Evolutionary conservation across 1,140 invertebrate genomes (phyloP).

Genomic region (Bombus difficillimus): DNA sequence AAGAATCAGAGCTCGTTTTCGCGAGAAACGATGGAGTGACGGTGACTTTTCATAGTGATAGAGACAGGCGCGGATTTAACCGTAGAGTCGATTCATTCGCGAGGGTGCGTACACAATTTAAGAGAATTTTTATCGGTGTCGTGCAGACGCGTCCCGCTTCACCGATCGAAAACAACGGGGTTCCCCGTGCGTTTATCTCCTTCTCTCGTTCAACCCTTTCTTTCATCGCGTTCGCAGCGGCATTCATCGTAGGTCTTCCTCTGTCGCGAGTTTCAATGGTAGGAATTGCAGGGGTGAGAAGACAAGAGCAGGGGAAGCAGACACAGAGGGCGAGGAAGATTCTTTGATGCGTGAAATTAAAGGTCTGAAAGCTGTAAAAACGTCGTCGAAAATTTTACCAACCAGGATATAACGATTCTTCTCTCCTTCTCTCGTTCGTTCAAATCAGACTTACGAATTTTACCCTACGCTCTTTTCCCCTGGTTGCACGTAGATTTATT

Average conservation of each 20-base stretch:
- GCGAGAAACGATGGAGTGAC: too few relatives aligned
- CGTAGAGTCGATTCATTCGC: constrained; percentile 4
- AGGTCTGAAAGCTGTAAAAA: constrained; percentile 39
- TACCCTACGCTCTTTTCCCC: background rate
- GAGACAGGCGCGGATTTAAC: background rate
- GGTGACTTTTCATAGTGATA: background rate
- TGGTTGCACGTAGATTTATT: background rate
- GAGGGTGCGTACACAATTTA: background rate
- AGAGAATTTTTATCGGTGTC: constrained; percentile 33
- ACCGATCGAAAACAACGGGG: background rate
- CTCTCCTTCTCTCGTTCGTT: background rate
- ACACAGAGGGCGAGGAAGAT: constrained; percentile 11
- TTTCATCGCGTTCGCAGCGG: constrained; percentile 21
- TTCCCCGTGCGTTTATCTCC: background rate
- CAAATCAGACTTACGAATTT: background rate
- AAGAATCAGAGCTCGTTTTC: background rate
- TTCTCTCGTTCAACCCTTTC: constrained; percentile 43
- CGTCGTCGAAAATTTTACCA: constrained; percentile 17
- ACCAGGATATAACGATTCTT: background rate
- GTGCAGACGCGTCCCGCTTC: constrained; percentile 23
- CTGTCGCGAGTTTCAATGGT: constrained; percentile 40
- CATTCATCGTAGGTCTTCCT: constrained; percentile 38
- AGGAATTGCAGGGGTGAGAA: background rate
- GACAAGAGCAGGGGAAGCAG: background rate
- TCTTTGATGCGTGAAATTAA: constrained; percentile 58